Conservation (phyloP, 2,888 invertebrate species). For the Adineta ricciae region DNA sequence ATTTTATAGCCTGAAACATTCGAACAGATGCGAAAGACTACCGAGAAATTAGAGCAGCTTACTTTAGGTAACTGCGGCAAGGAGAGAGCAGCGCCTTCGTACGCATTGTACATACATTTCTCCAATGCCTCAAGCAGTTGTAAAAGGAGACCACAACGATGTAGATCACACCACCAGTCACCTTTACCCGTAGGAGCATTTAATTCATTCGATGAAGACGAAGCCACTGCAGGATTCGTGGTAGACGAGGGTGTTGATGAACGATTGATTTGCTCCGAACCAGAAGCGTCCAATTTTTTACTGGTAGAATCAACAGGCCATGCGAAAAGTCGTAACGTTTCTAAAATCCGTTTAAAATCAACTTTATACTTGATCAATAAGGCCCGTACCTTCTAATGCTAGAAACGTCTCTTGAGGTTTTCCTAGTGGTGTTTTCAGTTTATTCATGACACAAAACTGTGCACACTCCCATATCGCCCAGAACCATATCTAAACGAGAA, state of each 20-base stretch:
- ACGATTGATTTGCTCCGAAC: background rate
- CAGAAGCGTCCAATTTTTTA: background rate
- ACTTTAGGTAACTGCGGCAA: slow-evolving; percentile 65
- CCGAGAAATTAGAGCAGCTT: slow-evolving; percentile 10
- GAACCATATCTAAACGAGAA: slow-evolving; percentile 51
- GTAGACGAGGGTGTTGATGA: background rate
- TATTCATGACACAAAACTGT: slow-evolving; percentile 73
- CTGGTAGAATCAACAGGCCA: background rate
- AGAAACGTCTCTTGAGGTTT: slow-evolving; percentile 74
- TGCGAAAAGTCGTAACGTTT: background rate
- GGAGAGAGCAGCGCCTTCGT: slow-evolving; percentile 79
- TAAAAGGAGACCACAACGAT: slow-evolving; percentile 67
- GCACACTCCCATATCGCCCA: slow-evolving; percentile 83
- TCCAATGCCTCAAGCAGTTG: slow-evolving; percentile 84
- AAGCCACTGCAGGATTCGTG: background rate
- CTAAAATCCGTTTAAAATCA: too few relatives aligned
- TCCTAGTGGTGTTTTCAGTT: slow-evolving; percentile 77
- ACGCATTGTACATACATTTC: slow-evolving; percentile 82
- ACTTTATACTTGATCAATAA: too few relatives aligned
- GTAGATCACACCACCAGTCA: slow-evolving; percentile 40
- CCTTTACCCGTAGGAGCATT: background rate
- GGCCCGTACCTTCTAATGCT: slow-evolving; percentile 46
- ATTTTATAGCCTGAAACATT: slow-evolving; percentile 60
- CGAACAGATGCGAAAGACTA: background rate
- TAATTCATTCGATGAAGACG: slow-evolving; percentile 35